Base-by-base conservation (phyloP, 2,888 invertebrate species). In the Empis stercorea region DNA sequence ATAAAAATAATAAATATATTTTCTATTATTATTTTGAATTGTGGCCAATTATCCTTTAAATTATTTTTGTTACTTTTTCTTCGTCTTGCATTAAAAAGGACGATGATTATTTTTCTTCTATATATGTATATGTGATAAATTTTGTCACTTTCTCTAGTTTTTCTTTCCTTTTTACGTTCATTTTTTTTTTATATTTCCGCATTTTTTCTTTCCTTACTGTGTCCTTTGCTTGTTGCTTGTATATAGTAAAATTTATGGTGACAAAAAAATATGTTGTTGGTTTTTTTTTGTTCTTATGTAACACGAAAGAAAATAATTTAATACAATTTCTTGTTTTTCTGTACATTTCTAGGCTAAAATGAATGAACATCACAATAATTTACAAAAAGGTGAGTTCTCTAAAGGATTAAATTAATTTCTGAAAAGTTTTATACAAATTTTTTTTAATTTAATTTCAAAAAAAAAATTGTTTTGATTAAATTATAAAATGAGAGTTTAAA, bases 351-450 rank as follows among this genome's bases (percentile, higher is more conserved):
- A 70, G 71, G 68, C 70, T 48, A 70, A 70, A 63, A 70, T 70
- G 70, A 70, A 66, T 51, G 70, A 67, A 56, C 70, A 70, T 55
- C 70, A 70, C 53, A 68, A 61, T 45, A 69, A 68, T 57, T 56
- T 70, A 52, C 70, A 70, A 55, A 70, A 70, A 65, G 68, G 70
- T 70, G 58, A 64, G 62, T 16, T n/a, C 3, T 13, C 3, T 13
- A 32, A 32, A 13, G 32, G 11, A 40, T 36, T 14, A 42, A 46
- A 41, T 20, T 4, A 20, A n/a, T n/a, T n/a, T n/a, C n/a, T n/a
- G n/a, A n/a, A n/a, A n/a, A n/a, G n/a, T n/a, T n/a, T n/a, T n/a
- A n/a, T n/a, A n/a, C n/a, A n/a, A n/a, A n/a, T n/a, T n/a, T n/a
- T n/a, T n/a, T n/a, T n/a, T n/a, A n/a, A n/a, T n/a, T n/a, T n/a